Conservation (phyloP, 1,140 invertebrate species). For the Linepithema humile region DNA sequence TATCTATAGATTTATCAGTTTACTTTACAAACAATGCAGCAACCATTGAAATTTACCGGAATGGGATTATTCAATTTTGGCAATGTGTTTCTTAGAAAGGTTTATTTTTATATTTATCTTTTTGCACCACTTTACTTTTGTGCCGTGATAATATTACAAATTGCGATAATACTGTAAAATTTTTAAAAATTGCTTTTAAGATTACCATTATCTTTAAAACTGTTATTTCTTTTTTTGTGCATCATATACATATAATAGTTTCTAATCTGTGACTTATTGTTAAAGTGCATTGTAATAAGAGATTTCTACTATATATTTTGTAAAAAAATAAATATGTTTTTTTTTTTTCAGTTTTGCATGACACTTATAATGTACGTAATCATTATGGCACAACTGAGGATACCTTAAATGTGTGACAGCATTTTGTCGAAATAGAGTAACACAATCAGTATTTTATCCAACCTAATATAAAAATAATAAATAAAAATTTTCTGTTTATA, state of each 20-base stretch:
- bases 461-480: not conserved
- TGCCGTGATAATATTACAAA: not conserved
- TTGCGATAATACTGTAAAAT: no score
- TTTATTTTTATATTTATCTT: not conserved
- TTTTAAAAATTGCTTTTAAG: not conserved
- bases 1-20: not conserved
- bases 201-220: not conserved
- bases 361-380: not conserved
- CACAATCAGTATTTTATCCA: not conserved
- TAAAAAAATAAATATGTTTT: not conserved
- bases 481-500: no score
- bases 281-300: no score
- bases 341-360: slow-evolving; percentile 1
- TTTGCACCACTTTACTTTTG: not conserved
- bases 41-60: not conserved
- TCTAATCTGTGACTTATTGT: not conserved
- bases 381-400: slow-evolving; percentile 13
- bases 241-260: not conserved
- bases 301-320: not conserved
- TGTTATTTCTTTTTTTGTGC: not conserved
- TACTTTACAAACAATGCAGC: not conserved
- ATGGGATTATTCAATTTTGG: slow-evolving; percentile 20
- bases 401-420: not conserved
- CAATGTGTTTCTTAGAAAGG: not conserved
- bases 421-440: not conserved